phyloP scores from a whole-genome alignment of 2,113 vertebrate species.

The Calonectris borealis region DNA sequence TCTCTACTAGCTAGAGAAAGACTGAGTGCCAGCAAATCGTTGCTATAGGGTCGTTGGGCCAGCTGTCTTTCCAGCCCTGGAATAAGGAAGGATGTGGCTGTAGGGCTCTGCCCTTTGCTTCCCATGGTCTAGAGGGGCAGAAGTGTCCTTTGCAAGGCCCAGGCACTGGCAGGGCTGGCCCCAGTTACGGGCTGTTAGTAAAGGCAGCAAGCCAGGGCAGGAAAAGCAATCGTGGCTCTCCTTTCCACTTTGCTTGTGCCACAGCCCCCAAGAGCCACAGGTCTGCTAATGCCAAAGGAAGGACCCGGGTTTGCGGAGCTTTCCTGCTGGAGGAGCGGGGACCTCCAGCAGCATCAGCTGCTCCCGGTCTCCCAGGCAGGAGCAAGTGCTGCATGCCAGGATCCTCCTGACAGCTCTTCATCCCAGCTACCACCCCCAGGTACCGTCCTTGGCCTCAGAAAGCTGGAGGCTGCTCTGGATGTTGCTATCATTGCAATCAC shows the following conservation, averaged over 20 bases:
- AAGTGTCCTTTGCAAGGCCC: neutral
- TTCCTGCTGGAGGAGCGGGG: neutral
- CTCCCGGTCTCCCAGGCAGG: neutral
- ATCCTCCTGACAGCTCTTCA: no score
- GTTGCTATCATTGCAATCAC: neutral
- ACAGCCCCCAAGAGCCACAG: neutral
- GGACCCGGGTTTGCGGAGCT: neutral
- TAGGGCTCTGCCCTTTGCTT: neutral
- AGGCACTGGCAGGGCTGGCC: neutral
- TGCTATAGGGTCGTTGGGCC: neutral
- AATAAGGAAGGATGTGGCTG: neutral
- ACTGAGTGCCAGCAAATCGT: no score
- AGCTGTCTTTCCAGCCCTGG: neutral
- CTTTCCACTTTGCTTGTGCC: neutral
- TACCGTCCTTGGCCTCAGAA: neutral
- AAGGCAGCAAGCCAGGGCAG: neutral
- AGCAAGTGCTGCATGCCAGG: rapidly evolving
- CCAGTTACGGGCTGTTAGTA: neutral
- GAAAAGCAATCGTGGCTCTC: neutral
- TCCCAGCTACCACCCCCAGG: neutral
- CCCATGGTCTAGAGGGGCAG: neutral
- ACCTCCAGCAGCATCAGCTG: neutral
- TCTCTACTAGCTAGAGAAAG: neutral
- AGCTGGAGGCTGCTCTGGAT: neutral
- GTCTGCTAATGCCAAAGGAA: neutral